Base-by-base conservation (phyloP, 2,888 invertebrate species). In the Anagyrus pseudococci region DNA sequence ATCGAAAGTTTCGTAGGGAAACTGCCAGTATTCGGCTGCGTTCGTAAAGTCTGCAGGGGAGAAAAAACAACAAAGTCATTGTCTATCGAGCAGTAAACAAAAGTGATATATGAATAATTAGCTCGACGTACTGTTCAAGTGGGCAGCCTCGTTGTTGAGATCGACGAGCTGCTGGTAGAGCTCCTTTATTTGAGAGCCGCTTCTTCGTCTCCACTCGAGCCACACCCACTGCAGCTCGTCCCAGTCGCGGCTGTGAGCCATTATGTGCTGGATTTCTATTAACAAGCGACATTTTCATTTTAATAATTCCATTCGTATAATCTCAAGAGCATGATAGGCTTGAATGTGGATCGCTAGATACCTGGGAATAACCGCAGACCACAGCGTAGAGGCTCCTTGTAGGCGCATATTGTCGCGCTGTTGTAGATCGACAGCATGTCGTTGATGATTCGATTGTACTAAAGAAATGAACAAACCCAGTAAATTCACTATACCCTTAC, bases 361-460 rank as follows among this genome's bases (percentile, higher is more conserved):
- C 93, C 91, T 1, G 93, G 93, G 75, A 93, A 92, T 4, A 94
- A 84, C 46, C 90, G 87, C 0, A 94, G 83, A 1, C 92, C 92
- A 68, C 94, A 94, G 67, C 89, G 86, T 78, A 93, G 90, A 0
- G 92, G 93, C 74, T 93, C 91, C 75, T 93, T 90, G 82, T 91
- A 90, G 0, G 89, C 91, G 75, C 94, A 94, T 64, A 94, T 88
- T 58, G 91, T 89, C 0, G 94, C 94, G 0, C 87, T 88, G 76
- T 94, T 93, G 82, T 93, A 95, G 0, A 93, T 89, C 0, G 92
- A 89, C 17, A 93, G 83, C 94, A 95, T 94, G 76, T 94, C 92
- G 75, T 93, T 94, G 70, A 94, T 90, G 41, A 94, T 82, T 49
- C 93, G 87, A 81, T 94, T 94, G 80, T 93, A 94, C 94, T 93